Evolutionary conservation across 2,888 invertebrate species (phyloP).

Genomic region (Junonia oenone): DNA sequence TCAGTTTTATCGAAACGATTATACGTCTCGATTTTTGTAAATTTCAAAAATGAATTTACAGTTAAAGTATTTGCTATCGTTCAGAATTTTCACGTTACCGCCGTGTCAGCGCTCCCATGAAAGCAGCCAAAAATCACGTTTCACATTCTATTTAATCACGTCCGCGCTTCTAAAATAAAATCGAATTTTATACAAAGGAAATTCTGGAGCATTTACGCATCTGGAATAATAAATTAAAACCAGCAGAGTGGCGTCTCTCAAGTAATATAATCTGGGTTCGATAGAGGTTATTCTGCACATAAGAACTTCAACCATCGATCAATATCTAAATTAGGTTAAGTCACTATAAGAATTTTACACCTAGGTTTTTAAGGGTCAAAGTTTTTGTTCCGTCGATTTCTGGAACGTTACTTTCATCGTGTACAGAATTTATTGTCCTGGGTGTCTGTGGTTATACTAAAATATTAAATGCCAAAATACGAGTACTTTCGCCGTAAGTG

Average conservation of each 20-base stretch:
- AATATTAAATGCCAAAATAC: constrained; percentile 49
- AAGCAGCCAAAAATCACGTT: constrained; percentile 42
- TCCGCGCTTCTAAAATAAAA: constrained; percentile 45
- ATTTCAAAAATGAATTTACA: constrained; percentile 30
- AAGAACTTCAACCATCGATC: constrained; percentile 7
- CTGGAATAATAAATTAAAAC: constrained; percentile 39
- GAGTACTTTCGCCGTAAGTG: constrained; percentile 64
- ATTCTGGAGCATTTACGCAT: constrained; percentile 43
- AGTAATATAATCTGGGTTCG: neutral
- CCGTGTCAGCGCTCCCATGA: constrained; percentile 28
- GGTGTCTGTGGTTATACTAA: constrained; percentile 15
- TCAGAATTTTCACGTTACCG: constrained; percentile 14
- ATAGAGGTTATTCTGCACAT: neutral
- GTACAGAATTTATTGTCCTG: constrained; percentile 20
- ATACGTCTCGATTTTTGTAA: neutral
- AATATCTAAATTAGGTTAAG: constrained; percentile 49
- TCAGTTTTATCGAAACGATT: neutral
- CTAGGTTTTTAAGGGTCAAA: constrained; percentile 26
- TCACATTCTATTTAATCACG: constrained; percentile 50
- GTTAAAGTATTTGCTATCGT: constrained; percentile 9
- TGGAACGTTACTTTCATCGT: constrained; percentile 26
- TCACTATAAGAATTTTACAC: constrained; percentile 20
- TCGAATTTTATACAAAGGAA: constrained; percentile 46
- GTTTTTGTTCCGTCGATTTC: constrained; percentile 16
- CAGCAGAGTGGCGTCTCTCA: constrained; percentile 6